phyloP scores from a whole-genome alignment of 2,888 invertebrate species.

The Ectemnius continuus region DNA sequence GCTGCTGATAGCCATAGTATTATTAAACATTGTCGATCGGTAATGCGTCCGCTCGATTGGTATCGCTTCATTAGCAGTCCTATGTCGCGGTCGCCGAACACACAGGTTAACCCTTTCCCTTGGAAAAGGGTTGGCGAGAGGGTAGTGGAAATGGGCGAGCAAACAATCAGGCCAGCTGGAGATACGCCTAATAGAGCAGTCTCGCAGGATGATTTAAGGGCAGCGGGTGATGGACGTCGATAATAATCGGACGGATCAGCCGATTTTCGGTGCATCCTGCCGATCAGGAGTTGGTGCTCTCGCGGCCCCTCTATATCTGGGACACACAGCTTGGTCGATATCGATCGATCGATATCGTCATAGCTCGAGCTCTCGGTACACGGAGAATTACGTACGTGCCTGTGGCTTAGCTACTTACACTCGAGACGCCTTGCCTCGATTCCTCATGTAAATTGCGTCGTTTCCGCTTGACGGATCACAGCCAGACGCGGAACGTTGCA shows the following conservation, averaged over 20 bases:
- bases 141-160: neutral
- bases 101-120: no score
- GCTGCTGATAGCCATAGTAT: neutral
- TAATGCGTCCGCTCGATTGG: neutral
- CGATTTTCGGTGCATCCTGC: constrained; percentile 4
- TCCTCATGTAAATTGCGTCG: constrained; percentile 73
- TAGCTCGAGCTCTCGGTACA: constrained; percentile 26
- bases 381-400: constrained; percentile 57
- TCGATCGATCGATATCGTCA: constrained; percentile 54
- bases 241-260: neutral
- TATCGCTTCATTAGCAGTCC: neutral
- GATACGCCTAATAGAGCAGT: neutral
- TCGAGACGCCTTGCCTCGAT: constrained; percentile 65
- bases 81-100: neutral
- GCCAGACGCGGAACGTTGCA: constrained; percentile 67
- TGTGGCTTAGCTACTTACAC: constrained; percentile 67
- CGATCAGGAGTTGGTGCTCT: neutral
- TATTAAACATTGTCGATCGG: neutral
- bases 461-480: constrained; percentile 73
- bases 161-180: constrained; percentile 4
- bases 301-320: neutral
- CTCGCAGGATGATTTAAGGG: constrained; percentile 1
- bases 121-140: neutral
- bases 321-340: constrained; percentile 10
- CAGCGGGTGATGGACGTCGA: neutral